These are phyloP conservation scores for Echinometra lucunter DNA, from an alignment of 53 echinoderm and acorn worm genomes.

Conservation along the genomic window DNA sequence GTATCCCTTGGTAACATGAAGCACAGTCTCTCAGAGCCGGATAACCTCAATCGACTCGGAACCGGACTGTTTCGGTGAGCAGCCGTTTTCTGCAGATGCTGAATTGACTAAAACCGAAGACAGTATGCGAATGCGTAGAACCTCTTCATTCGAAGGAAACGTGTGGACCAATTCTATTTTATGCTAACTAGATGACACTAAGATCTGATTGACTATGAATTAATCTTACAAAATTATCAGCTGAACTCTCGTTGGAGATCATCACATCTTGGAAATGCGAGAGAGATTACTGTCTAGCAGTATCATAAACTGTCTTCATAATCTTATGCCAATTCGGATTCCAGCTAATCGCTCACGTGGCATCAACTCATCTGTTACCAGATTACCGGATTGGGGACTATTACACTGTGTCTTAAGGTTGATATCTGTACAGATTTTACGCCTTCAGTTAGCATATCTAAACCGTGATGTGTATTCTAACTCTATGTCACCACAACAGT, in stretches of 20 bases:
- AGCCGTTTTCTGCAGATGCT: neutral
- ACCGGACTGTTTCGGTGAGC: slow-evolving; percentile 53
- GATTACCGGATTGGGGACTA: neutral
- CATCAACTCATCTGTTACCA: neutral
- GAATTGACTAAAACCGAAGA: neutral
- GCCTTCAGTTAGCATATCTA: neutral
- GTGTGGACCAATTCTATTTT: neutral
- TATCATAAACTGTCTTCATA: neutral
- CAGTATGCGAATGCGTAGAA: neutral
- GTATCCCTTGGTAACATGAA: slow-evolving; percentile 91
- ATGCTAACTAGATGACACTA: neutral
- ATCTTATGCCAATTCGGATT: neutral
- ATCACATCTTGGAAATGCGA: neutral
- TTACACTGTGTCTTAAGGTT: neutral
- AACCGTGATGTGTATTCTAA: neutral
- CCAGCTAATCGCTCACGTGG: neutral
- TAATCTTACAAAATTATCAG: neutral
- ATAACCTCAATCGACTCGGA: slow-evolving; percentile 82
- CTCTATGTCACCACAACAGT: slow-evolving; percentile 5
- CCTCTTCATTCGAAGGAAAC: neutral
- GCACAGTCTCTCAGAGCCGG: slow-evolving; percentile 96
- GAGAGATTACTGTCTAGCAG: neutral
- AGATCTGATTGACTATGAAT: neutral
- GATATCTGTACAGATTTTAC: neutral
- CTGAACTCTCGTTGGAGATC: neutral